Evolutionary conservation across 2,888 invertebrate species (phyloP), one percentile per base, ranked within the genome.

Genomic region (Nephrotoma flavescens): DNA sequence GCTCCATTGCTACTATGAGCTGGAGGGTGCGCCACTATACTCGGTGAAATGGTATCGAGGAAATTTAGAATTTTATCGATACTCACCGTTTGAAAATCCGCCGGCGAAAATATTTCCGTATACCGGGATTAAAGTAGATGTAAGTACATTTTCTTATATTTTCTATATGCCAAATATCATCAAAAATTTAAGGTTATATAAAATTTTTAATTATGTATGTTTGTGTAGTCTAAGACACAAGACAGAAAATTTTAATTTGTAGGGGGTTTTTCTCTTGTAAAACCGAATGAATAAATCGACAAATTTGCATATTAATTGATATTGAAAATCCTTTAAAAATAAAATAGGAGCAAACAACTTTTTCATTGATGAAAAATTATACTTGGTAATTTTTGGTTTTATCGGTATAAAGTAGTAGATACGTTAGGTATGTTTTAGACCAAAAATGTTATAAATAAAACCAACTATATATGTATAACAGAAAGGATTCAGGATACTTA

Each of bases 41-140:
- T 94, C 94, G 85, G 94, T 95, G 87, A 95, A 95, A 90, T 95
- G 94, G 94, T 95, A 95, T 91, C 92, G 94, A 88, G 95, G 94
- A 85, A 92, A 93, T 89, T 93, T 94, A 90, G 95, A 95, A 91
- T 95, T 95, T 92, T 95, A 94, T 90, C 92, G 95, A 88, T 95
- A 93, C 89, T 94, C 94, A 19, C 95, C 95, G 0, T 94, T 93
- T 11, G 95, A 95, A 89, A 92, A 92, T 87, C 95, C 94, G 0
- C 93, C 93, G 47, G 94, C 94, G 4, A 94, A 94, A 91, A 93
- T 94, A 88, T 95, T 95, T 89, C 93, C 93, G 0, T 94, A 94
- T 88, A 93, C 94, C 44, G 94, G 94, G 88, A 94, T 95, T 88
- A 93, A 93, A 90, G 94, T 95, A 89, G 95, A 95, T 91, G 95